Evolutionary conservation across 1,140 invertebrate genomes (phyloP).

Genomic region (Goniozus legneri): DNA sequence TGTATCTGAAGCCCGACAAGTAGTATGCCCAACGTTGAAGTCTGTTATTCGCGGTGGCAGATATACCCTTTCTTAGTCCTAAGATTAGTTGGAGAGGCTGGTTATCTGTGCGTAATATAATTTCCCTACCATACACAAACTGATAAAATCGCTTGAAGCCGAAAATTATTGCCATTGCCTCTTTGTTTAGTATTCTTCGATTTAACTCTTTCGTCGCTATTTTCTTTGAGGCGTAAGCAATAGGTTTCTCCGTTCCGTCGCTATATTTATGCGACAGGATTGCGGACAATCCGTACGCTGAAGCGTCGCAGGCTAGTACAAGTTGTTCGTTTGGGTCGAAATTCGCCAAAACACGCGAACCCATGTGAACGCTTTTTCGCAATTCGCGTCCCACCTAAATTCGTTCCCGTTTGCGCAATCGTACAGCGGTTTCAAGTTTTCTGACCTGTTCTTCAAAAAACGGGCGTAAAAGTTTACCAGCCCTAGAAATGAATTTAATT

Average conservation of each 20-base stretch:
- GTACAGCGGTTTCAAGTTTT: constrained; percentile 7
- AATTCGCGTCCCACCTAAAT: constrained; percentile 4
- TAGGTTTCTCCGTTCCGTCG: constrained; percentile 30
- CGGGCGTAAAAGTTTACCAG: constrained; percentile 13
- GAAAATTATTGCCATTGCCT: constrained; percentile 38
- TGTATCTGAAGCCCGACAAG: background rate
- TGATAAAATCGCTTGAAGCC: constrained; percentile 10
- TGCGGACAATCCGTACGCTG: constrained; percentile 34
- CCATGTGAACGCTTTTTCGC: constrained; percentile 17
- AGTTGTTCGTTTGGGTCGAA: constrained; percentile 26
- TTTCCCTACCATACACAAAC: constrained; percentile 5
- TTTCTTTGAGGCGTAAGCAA: constrained; percentile 35
- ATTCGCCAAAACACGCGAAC: constrained; percentile 28
- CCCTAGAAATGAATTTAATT: constrained; percentile 6
- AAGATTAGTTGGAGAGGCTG: constrained; percentile 12
- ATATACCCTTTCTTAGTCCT: constrained; percentile 7
- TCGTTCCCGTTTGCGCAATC: constrained; percentile 8
- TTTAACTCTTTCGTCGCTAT: constrained; percentile 22
- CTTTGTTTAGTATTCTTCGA: constrained; percentile 31
- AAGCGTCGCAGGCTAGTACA: constrained; percentile 41
- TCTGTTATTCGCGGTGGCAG: constrained; percentile 7
- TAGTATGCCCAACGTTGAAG: constrained; percentile 7
- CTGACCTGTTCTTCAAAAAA: constrained; percentile 12
- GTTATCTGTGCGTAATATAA: constrained; percentile 8
- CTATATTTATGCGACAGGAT: constrained; percentile 31